Evolutionary conservation across 2,888 invertebrate species (phyloP).

Genomic region (Lucinisca nassula): DNA sequence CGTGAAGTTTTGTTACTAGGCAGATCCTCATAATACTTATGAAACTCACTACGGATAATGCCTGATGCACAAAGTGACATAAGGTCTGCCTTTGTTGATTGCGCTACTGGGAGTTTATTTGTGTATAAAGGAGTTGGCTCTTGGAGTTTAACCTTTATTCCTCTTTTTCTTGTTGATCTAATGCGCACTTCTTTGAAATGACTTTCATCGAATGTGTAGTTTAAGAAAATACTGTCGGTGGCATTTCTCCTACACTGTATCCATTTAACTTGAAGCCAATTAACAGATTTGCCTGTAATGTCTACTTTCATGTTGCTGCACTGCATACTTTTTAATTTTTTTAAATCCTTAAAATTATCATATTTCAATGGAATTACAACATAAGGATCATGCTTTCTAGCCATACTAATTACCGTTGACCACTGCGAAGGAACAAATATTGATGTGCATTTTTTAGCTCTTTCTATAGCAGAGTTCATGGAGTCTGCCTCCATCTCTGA

Average conservation of each 20-base stretch:
- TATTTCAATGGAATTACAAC: constrained; percentile 50
- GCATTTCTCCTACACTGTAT: constrained; percentile 19
- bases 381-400: constrained; percentile 47
- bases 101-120: too few relatives aligned
- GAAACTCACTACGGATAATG: too few relatives aligned
- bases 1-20: too few relatives aligned
- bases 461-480: constrained; percentile 53
- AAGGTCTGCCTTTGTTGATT: too few relatives aligned
- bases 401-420: constrained; percentile 31
- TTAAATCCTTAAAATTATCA: constrained; percentile 35
- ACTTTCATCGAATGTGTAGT: too few relatives aligned
- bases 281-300: constrained; percentile 17
- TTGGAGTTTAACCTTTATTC: too few relatives aligned
- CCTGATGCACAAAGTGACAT: too few relatives aligned
- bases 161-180: too few relatives aligned
- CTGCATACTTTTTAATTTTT: constrained; percentile 17
- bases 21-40: too few relatives aligned
- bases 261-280: constrained; percentile 47
- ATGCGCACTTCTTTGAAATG: too few relatives aligned
- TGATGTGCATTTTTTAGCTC: constrained; percentile 34
- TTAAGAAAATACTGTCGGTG: too few relatives aligned
- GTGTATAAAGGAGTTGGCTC: too few relatives aligned
- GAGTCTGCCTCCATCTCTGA: constrained; percentile 60
- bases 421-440: constrained; percentile 55
- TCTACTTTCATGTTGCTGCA: constrained; percentile 36